Base-by-base conservation (phyloP, 2,113 vertebrate species). In the Eclectus roratus region DNA sequence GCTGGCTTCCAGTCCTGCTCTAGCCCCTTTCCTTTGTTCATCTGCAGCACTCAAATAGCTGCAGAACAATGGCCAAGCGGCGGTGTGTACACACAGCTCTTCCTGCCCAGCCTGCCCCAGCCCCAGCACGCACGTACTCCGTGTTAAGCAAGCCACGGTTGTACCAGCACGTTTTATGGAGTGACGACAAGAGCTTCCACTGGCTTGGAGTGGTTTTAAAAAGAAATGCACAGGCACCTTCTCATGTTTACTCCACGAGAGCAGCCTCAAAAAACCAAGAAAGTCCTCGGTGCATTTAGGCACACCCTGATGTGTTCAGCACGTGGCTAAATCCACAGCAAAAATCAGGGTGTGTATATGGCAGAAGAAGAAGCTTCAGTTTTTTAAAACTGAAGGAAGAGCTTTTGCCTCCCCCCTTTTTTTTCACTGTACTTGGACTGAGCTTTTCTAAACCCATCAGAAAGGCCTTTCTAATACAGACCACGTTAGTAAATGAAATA, bases 51-150 rank as follows among this genome's bases (percentile, higher is more conserved):
- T 93, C 87, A 91, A 93, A 93, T 69, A 93, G 94, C 93, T 13
- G 9, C 77, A 88, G 84, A 92, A 97, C 93, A 94, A 93, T 93
- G 82, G 88, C 91, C 0, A 0, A 91, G 74, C 19, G 0, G 5
- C 1, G 8, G 53, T 68, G 74, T 91, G 95, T 96, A 96, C 92
- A 91, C 90, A 88, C 76, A 83, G 89, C 86, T 92, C 93, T 97
- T 96, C 95, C 93, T 96, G 91, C 95, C 92, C 82, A 28, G 91
- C 82, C 49, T 33, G 91, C 85, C 89, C 81, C 81, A 6, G 89
- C 78, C 91, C 80, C n/a, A 8, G 29, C 1, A 5, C 0, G 93
- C 94, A 96, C 80, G 76, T 91, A 86, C 80, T 46, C 78, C 0
- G 3, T 2, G 33, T 8, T 13, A 11, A 52, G 56, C 56, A 11